Conservation (phyloP, 2,113 vertebrate species). For the Stegostoma tigrinum region DNA sequence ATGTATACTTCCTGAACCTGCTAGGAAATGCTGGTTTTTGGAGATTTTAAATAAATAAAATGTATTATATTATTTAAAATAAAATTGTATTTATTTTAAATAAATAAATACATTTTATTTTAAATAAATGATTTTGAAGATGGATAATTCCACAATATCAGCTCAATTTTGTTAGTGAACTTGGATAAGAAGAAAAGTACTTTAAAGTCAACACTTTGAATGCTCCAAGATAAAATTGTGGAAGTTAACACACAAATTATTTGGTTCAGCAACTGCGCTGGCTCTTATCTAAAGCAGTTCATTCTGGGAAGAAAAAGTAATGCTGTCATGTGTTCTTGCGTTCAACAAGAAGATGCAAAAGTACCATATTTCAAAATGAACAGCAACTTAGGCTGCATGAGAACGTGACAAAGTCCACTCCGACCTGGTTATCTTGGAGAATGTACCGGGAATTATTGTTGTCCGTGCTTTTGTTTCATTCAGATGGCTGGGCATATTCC, state of each 20-base stretch:
- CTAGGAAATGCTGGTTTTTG: conserved; percentile 14
- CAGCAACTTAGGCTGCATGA: no score
- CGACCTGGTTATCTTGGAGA: no score
- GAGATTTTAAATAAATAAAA: conserved; percentile 2
- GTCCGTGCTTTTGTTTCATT: no score
- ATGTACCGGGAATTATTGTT: no score
- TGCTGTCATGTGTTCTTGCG: no score
- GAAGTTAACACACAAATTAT: neutral
- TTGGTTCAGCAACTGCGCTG: neutral
- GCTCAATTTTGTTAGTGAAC: neutral
- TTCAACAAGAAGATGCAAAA: no score
- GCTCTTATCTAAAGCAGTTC: neutral
- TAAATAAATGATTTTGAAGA: conserved; percentile 29
- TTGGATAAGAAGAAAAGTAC: neutral
- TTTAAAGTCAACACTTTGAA: neutral
- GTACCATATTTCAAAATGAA: no score
- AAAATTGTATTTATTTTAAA: no score
- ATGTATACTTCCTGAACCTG: conserved; percentile 14
- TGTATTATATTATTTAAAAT: no score
- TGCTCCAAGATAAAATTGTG: neutral
- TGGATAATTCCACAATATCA: neutral
- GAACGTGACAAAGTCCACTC: no score
- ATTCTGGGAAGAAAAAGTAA: neutral
- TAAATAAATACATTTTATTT: no score
- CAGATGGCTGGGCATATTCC: no score